Conservation (phyloP, 2,797 vertebrate species). For the Xiphorhynchus erythropygius region DNA sequence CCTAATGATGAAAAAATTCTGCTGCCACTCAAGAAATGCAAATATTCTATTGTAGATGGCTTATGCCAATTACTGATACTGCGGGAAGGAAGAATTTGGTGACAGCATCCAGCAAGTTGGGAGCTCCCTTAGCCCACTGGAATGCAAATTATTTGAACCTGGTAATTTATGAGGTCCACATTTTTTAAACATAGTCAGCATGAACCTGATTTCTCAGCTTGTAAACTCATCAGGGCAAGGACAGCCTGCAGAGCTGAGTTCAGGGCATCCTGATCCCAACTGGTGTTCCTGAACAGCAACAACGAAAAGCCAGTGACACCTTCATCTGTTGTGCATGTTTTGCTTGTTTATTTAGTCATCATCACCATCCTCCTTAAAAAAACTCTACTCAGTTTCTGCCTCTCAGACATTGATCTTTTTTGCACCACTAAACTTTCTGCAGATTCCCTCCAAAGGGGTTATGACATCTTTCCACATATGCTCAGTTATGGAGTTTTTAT, state of each 20-base stretch:
- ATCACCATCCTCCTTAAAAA: background rate
- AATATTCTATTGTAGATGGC: background rate
- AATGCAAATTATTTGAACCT: conserved; percentile 42
- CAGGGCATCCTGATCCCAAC: conserved; percentile 26
- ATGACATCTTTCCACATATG: background rate
- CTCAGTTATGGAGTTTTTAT: background rate
- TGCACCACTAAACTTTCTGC: background rate
- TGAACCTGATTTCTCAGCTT: conserved; percentile 42
- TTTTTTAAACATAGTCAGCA: conserved; percentile 38
- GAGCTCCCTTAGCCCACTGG: background rate
- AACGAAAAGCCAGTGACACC: background rate
- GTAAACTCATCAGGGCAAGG: conserved; percentile 32
- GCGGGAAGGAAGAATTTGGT: background rate
- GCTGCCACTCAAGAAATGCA: conserved; percentile 1
- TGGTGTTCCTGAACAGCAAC: background rate
- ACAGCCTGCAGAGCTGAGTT: conserved; percentile 44
- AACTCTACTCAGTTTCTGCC: background rate
- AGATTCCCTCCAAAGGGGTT: background rate
- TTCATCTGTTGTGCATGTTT: background rate
- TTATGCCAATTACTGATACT: background rate
- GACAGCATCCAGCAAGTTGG: background rate
- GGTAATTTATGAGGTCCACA: conserved; percentile 19
- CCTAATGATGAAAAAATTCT: background rate
- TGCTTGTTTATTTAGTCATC: background rate
- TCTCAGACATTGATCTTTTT: background rate